Evolutionary conservation across 1,140 invertebrate genomes (phyloP).

Genomic region (Aphelenchoides avenae): DNA sequence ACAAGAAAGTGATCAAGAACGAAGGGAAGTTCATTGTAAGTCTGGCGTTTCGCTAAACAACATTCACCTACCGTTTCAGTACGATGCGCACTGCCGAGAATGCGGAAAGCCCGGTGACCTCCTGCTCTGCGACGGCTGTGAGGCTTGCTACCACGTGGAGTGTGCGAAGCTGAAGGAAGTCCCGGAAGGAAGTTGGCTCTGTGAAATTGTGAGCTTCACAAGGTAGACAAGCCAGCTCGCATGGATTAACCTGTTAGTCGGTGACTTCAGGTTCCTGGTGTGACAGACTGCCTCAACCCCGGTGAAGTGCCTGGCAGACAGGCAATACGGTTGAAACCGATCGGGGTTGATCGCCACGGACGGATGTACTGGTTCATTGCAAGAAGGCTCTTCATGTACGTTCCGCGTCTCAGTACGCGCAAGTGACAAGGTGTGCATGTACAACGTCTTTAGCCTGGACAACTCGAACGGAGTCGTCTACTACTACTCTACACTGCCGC

Average conservation of each 20-base stretch:
- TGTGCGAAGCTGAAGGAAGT: conserved; percentile 23
- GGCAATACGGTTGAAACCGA: conserved; percentile 13
- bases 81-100: conserved; percentile 84
- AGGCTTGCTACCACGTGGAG: conserved; percentile 42
- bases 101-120: conserved; percentile 68
- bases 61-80: conserved; percentile 28
- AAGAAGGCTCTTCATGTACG: conserved; percentile 43
- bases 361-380: conserved; percentile 46
- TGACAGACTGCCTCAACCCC: conserved; percentile 32
- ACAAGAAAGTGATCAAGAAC: conserved; percentile 21
- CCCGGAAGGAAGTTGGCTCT: conserved; percentile 20
- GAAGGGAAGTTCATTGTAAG: conserved; percentile 29
- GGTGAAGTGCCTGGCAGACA: conserved; percentile 9
- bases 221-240: background rate
- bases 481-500: conserved; percentile 45
- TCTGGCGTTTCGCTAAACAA: conserved; percentile 5
- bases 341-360: conserved; percentile 42
- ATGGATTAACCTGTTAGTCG: background rate
- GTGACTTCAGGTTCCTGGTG: conserved; percentile 20
- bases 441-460: no score
- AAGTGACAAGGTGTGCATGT: background rate
- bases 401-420: conserved; percentile 1
- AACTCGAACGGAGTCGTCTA: conserved; percentile 21
- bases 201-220: conserved; percentile 13
- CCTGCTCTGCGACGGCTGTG: conserved; percentile 40